Conservation (phyloP, 2,113 vertebrate species). For the Phrynosoma blainvillii region DNA sequence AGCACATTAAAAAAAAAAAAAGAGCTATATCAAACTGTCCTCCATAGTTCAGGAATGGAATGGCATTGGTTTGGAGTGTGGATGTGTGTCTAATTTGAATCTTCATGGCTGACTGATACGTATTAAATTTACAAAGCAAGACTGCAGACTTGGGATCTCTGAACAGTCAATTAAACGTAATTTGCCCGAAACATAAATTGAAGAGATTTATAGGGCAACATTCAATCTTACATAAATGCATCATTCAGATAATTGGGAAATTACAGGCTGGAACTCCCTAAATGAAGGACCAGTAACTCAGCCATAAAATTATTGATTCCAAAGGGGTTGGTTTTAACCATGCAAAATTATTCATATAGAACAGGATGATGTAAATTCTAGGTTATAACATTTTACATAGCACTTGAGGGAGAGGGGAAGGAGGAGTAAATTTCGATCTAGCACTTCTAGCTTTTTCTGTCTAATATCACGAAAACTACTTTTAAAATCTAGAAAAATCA, state of each 20-base stretch:
- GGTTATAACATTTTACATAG: neutral
- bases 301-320: neutral
- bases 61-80: neutral
- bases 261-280: neutral
- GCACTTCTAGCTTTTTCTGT: neutral
- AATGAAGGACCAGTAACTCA: neutral
- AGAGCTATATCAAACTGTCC: too few species aligned
- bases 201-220: neutral
- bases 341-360: neutral
- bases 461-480: neutral
- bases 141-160: neutral
- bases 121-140: neutral
- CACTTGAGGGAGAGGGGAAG: neutral
- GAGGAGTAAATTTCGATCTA: neutral
- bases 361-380: neutral
- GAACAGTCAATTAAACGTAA: neutral
- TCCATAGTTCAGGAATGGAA: too few species aligned
- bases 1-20: too few species aligned
- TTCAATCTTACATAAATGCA: neutral
- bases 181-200: neutral
- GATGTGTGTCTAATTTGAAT: neutral
- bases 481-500: too few species aligned
- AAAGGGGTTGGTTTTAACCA: neutral
- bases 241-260: neutral
- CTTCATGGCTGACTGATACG: neutral